Base-by-base conservation (phyloP, 2,797 vertebrate species). In the Hemitrygon akajei region DNA sequence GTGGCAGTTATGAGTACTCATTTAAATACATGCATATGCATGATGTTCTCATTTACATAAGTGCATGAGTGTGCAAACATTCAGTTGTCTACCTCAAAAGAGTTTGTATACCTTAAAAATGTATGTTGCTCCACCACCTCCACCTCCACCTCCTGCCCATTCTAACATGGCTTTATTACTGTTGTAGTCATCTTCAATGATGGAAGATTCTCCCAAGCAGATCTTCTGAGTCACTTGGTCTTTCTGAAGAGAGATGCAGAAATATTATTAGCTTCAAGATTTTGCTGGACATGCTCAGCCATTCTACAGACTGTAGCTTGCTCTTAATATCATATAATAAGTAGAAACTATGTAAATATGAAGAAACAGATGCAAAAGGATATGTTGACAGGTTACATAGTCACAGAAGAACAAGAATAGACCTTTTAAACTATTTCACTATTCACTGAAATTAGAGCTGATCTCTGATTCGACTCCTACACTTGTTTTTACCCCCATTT, bases 81-180 rank as follows among this genome's bases (percentile, higher is more conserved):
- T 3, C 4, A 63, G 4, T 20, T 89, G 18, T 66, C 14, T n/a
- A 16, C 22, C 37, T 75, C 3, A 92, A 75, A 1, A 30, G 73
- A 58, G 58, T 30, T 0, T 91, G 47, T 94, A 95, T 96, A 98
- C 98, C 96, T 97, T 97, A 94, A 98, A 99, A 94, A 98, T 95
- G 71, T 96, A 98, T 0, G 98, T 98, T 95, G 98, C 97, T 93
- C 98, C 98, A 22, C 98, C 98, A 40, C 98, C 98, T 1, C 98
- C 98, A 0, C 98, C 98, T 94, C 98, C 98, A 92, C 98, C 98
- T 37, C 98, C 98, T 2, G 97, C 97, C 98, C 97, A 98, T 94
- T 97, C 96, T 0, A 95, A 94, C 34, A 95, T 94, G 30, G 94
- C 94, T 71, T 93, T 94, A 69, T 96, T 96, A 30, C 95, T 95